Evolutionary conservation across 2,888 invertebrate genomes (phyloP), one percentile per base, ranked within the genome.

Genomic region (Lithodes maja): DNA sequence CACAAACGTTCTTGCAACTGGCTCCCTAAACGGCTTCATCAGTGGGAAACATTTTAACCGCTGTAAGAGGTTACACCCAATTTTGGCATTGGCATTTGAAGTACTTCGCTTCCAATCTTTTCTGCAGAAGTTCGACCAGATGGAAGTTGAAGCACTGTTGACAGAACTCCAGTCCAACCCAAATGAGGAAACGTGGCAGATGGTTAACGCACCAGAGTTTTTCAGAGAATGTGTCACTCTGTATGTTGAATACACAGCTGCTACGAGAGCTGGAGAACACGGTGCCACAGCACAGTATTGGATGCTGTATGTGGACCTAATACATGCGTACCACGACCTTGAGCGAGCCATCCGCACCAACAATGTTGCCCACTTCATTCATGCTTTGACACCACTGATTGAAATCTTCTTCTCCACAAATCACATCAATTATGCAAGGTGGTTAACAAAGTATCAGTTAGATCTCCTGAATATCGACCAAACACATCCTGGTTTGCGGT

Each of bases 401-500:
- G 53, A 79, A n/a, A 33, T 79, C 50, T 79, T 82, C 68, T 82
- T 61, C 68, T 15, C 50, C 52, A 82, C 82, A 55, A 55, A 55
- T 17, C 55, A 49, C 55, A 33, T 49, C 5, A 82, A 82, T 61
- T 55, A 2, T 82, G 1, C 2, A 2, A 1, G 82, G 52, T 82
- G 82, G 33, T 33, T 33, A 33, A 33, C 33, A 33, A 33, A 33
- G 33, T 33, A 33, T 33, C 33, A 33, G 33, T 33, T 33, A 33
- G 33, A 33, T 33, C 33, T 33, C 33, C 33, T 33, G 33, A 33
- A 33, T 33, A 33, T 74, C 33, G 74, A 74, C 5, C 17, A 74
- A 1, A 74, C 74, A 33, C 83, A 83, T 71, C 83, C 83, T 3
- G 83, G 71, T 17, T 55, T 83, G 71, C 53, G 54, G 83, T 53